Base-by-base conservation (phyloP, 2,113 vertebrate genomes). In the Argyrosomus japonicus region DNA sequence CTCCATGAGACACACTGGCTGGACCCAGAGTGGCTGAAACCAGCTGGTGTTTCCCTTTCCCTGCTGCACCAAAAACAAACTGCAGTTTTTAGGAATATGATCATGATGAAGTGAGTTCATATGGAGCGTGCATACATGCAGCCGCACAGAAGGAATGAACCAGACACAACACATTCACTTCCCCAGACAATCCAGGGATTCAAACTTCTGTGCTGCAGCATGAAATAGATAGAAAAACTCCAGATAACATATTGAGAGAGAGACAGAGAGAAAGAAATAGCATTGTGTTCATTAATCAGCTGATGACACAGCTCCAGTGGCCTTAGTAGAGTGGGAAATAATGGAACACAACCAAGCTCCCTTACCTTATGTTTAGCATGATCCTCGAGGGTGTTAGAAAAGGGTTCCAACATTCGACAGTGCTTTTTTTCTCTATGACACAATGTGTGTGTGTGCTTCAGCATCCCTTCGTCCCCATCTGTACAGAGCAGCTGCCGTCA, bases 401-500 rank as follows among this genome's bases (percentile, higher is more conserved):
- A 81, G 58, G 75, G 68, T 80, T 81, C 83, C 88, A 87, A 81
- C 75, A 77, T 77, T 88, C 62, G 63, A 83, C 83, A 60, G 69
- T 56, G 71, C 61, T 62, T 80, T 79, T 84, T 72, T 32, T 36
- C 73, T 67, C 17, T 75, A 21, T 83, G 74, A 82, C 68, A 79
- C 62, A 75, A 36, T 72, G 57, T 6, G 13, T 58, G 29, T 43
- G 80, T 29, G 54, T 68, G 57, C 43, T 64, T 75, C 57, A 60
- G 61, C 79, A 76, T 86, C 84, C 54, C 68, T 85, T 68, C 75
- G 48, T 89, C 86, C 90, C 87, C 92, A 90, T 93, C 90, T 93
- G 92, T 80, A 94, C 76, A 40, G 81, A 91, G 84, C 90, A 91
- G 88, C 91, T 92, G 92, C 85, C 63, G 78, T 85, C 87, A 86